These are phyloP conservation scores for Bacillus rossius DNA, from an alignment of 1,140 invertebrate species.

Conservation along the genomic window DNA sequence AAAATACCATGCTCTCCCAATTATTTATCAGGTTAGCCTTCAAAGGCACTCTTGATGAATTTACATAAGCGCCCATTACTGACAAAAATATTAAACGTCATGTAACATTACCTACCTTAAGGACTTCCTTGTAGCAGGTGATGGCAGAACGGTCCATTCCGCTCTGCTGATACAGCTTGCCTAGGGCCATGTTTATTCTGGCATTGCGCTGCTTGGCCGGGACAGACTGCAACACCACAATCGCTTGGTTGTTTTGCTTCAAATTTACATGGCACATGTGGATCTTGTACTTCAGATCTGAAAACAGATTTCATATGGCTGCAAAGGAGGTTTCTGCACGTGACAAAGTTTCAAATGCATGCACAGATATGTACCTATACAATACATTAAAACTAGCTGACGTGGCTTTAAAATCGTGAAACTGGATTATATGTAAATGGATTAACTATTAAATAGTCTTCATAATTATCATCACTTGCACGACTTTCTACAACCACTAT, in stretches of 20 bases:
- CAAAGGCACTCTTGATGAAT: too few species aligned
- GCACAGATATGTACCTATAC: not conserved
- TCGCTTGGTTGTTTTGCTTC: constrained; percentile 57
- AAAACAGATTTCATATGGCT: constrained; percentile 15
- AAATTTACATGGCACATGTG: constrained; percentile 60
- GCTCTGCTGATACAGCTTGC: constrained; percentile 61
- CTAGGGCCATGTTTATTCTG: constrained; percentile 66
- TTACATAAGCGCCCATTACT: too few species aligned
- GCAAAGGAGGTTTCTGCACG: constrained; percentile 29
- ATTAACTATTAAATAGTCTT: too few species aligned
- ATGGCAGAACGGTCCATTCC: constrained; percentile 68
- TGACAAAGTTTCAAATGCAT: not conserved
- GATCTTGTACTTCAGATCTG: constrained; percentile 73
- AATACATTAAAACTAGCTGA: constrained; percentile 1
- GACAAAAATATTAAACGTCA: too few species aligned
- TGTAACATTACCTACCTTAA: constrained; percentile 44
- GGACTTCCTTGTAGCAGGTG: constrained; percentile 67
- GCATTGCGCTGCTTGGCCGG: constrained; percentile 61
- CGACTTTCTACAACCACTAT: too few species aligned
- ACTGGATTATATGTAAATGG: too few species aligned
- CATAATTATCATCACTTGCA: too few species aligned
- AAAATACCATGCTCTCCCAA: too few species aligned
- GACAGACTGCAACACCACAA: constrained; percentile 60
- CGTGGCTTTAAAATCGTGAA: too few species aligned
- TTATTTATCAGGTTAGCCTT: too few species aligned